Evolutionary conservation across 2,113 vertebrate genomes (phyloP).

Genomic region (Porphyrio hochstetteri): DNA sequence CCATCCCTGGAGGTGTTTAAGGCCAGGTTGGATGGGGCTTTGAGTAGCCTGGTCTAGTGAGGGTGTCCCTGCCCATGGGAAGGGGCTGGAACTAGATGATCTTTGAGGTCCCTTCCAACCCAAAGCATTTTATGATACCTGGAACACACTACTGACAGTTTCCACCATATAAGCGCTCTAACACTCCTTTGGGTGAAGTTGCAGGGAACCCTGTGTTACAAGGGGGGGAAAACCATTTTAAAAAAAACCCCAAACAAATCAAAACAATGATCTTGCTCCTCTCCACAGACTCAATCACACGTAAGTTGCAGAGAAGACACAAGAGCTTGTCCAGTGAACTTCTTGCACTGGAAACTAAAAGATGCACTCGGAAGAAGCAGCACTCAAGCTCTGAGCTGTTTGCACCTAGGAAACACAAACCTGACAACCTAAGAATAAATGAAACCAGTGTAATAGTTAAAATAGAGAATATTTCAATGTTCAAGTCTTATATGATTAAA

Average conservation of each 20-base stretch:
- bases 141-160: background rate
- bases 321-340: background rate
- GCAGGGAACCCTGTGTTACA: background rate
- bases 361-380: background rate
- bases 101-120: too few relatives aligned
- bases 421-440: background rate
- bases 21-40: too few relatives aligned
- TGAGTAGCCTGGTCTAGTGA: too few relatives aligned
- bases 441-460: background rate
- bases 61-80: too few relatives aligned
- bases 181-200: background rate
- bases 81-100: too few relatives aligned
- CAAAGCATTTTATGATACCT: too few relatives aligned
- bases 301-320: background rate
- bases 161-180: background rate
- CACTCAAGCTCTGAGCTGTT: background rate
- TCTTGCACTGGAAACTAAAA: background rate
- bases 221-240: background rate
- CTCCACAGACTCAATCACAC: accelerated
- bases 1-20: too few relatives aligned
- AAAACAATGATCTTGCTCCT: background rate
- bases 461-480: background rate
- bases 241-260: too few relatives aligned
- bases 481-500: background rate
- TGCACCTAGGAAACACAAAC: background rate